phyloP scores from a whole-genome alignment of 2,888 invertebrate genomes.

The Bellardia pandia region DNA sequence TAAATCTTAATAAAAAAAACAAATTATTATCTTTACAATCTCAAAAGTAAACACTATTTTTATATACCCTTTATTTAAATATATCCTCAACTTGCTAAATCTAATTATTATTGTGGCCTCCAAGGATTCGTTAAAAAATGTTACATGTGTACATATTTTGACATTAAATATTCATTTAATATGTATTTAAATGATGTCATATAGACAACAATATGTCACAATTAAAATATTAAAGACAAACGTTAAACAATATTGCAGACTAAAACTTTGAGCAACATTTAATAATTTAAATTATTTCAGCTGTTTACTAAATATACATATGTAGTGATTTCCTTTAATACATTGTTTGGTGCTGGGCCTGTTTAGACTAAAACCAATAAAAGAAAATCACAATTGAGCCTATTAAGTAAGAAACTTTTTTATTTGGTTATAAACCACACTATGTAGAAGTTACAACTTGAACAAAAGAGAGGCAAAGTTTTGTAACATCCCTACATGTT shows the following conservation, averaged over 20 bases:
- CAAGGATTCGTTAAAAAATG: constrained; percentile 27
- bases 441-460: background rate
- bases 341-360: no score
- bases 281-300: no score
- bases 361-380: background rate
- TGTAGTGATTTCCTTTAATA: no score
- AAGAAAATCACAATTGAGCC: background rate
- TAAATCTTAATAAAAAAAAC: no score
- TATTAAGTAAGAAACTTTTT: constrained; percentile 18
- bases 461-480: background rate
- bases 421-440: constrained; percentile 31
- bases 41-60: no score
- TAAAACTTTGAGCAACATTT: no score
- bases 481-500: background rate
- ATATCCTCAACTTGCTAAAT: background rate
- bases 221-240: background rate
- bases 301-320: no score
- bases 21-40: no score
- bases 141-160: constrained; percentile 14
- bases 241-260: no score
- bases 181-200: constrained; percentile 44
- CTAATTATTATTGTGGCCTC: constrained; percentile 8
- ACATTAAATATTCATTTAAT: background rate
- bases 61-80: no score
- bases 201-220: constrained; percentile 17